These are phyloP conservation scores for Propithecus coquereli DNA, from an alignment of 2,113 vertebrate species.

Conservation along the genomic window DNA sequence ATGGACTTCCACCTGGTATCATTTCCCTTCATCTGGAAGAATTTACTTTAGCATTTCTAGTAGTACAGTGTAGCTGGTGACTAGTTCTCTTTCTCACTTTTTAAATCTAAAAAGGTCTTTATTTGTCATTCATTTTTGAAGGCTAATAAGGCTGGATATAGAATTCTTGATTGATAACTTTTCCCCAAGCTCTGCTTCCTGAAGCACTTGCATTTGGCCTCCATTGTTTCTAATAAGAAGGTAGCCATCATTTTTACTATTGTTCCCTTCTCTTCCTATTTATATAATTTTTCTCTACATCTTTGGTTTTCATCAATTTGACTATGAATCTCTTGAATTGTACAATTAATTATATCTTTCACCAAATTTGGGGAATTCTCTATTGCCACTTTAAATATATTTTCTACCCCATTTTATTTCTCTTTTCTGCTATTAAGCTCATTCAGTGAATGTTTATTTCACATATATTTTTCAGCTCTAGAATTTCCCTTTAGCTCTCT, in stretches of 20 bases:
- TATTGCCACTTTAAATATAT: background rate
- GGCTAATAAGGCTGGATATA: background rate
- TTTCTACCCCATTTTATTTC: background rate
- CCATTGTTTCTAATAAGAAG: background rate
- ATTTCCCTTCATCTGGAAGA: background rate
- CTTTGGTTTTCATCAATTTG: conserved; percentile 20
- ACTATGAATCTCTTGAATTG: background rate
- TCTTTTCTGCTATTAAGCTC: background rate
- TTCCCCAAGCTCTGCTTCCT: background rate
- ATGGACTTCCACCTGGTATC: background rate
- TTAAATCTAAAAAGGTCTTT: background rate
- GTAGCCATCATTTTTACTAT: background rate
- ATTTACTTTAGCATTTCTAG: background rate
- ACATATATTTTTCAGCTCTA: background rate
- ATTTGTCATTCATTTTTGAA: background rate
- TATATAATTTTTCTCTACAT: background rate
- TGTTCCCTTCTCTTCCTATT: background rate
- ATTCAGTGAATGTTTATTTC: conserved; percentile 21
- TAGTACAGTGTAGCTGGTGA: background rate
- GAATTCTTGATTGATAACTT: background rate
- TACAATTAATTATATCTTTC: background rate
- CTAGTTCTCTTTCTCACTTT: background rate
- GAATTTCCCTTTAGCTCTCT: conserved; percentile 15
- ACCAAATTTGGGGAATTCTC: background rate
- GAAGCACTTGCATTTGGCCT: background rate